Conservation (phyloP, 2,797 vertebrate genomes). For the Enteromius viviparus region DNA sequence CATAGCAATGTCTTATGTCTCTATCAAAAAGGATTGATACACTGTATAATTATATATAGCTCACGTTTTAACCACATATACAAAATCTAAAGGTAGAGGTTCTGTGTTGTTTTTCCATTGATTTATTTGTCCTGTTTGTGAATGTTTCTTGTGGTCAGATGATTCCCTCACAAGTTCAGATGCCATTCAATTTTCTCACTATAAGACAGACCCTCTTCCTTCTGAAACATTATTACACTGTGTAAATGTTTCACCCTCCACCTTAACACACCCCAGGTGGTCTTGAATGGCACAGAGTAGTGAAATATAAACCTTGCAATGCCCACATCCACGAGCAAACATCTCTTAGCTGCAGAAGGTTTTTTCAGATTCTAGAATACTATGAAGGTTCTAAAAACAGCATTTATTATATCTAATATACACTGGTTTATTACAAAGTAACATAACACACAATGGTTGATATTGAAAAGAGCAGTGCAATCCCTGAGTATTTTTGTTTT, state of each 20-base stretch:
- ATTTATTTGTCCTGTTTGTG: slow-evolving; percentile 82
- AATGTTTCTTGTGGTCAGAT: slow-evolving; percentile 81
- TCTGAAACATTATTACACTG: slow-evolving; percentile 82
- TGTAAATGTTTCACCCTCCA: slow-evolving; percentile 78
- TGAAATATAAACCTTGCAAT: slow-evolving; percentile 67
- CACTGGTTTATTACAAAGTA: not conserved
- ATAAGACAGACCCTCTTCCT: slow-evolving; percentile 71
- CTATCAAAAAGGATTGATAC: slow-evolving; percentile 8
- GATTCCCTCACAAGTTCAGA: slow-evolving; percentile 76
- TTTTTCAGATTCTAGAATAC: slow-evolving; percentile 63
- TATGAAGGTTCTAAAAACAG: slow-evolving; percentile 67
- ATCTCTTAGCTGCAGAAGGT: slow-evolving; percentile 78
- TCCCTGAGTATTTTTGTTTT: not conserved
- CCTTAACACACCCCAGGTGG: slow-evolving; percentile 67
- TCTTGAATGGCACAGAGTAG: slow-evolving; percentile 81
- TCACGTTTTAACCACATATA: slow-evolving; percentile 40
- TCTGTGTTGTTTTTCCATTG: slow-evolving; percentile 82
- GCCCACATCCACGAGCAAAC: slow-evolving; percentile 52
- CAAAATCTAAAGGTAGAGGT: slow-evolving; percentile 72
- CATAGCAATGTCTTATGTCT: slow-evolving; percentile 61
- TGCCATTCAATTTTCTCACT: slow-evolving; percentile 81
- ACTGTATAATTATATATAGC: slow-evolving; percentile 1
- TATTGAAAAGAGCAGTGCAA: not conserved
- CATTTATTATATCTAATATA: not conserved
- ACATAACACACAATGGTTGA: not conserved